Base-by-base conservation (phyloP, 2,797 vertebrate species). In the Furcifer pardalis region DNA sequence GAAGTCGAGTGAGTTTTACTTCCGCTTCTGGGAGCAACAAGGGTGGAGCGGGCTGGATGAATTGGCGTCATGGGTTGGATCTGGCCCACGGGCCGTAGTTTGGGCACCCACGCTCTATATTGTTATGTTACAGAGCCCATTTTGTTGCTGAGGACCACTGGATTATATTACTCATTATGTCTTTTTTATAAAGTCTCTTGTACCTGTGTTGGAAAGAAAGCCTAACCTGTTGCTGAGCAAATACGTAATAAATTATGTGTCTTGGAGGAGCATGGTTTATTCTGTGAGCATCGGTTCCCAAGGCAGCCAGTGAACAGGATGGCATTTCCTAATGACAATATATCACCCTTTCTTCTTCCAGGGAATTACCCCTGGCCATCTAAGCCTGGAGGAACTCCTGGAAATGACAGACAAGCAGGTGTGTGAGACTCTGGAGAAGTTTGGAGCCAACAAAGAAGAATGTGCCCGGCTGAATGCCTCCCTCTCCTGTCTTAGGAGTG, bases 391-490 rank as follows among this genome's bases (percentile, higher is more conserved):
- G 95, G 97, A 97, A 17, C 97, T 99, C 82, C 91, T 99, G 91
- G 97, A 98, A 82, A 97, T 98, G 98, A 97, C 95, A 0, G 98
- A 99, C 0, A 97, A 98, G 46, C 97, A 99, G 95, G 98, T 99
- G 92, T 98, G 97, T 49, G 97, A 97, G 88, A 97, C 97, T 0
- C 92, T 99, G 95, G 97, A 97, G 95, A 99, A 98, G 90, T 99
- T 98, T 0, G 98, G 98, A 69, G 98, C 97, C 94, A 99, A 95
- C 88, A 96, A 94, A 0, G 98, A 99, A 75, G 98, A 99, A 92
- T 98, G 98, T 0, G 98, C 97, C 30, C 97, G 98, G 27, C 97
- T 99, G 92, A 99, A 99, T 1, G 98, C 98, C 86, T 99, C 98
- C 30, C 97, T 99, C 32, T 97, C 97, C 95, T 99, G 98, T 95